Evolutionary conservation across 2,797 vertebrate species (phyloP), one percentile per base, ranked within the genome.

Genomic region (Margarornis squamiger): DNA sequence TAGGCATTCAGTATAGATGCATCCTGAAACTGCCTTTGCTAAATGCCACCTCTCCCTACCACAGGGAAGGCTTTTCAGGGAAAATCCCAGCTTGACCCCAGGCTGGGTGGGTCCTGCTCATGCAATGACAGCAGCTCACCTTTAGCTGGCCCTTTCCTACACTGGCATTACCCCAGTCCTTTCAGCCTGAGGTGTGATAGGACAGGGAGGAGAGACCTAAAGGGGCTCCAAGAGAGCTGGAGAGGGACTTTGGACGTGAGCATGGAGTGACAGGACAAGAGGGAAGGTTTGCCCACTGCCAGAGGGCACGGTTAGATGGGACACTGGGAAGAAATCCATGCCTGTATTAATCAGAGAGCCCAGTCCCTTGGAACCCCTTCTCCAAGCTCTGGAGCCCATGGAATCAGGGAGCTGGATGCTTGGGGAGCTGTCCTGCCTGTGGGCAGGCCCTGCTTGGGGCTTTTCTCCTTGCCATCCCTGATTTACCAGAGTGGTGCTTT

Each of bases 391-490:
- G 20, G 67, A 45, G 6, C 26, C 29, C 10, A 10, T 1, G 16
- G 52, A 65, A 20, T 1, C 8, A 20, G 19, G 55, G 51, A 78
- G 29, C 27, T 30, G 3, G 11, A 22, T 7, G 22, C 21, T 21
- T 38, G 29, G 30, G 43, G 19, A 2, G 1, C 66, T 4, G 1
- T 57, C 49, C 54, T 55, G 55, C n/a, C 61, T 30, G 51, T 0
- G 0, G 68, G 32, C 14, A 18, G 73, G 70, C 26, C 76, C 54
- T 5, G 23, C 39, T 26, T 1, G 0, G 45, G 30, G 10, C 24
- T 57, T 61, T 70, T 61, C 46, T 62, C 59, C 39, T 82, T 26
- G 7, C 43, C 81, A 30, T 14, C 61, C 62, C 24, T 27, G 92
- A 87, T 67, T 84, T 75, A 74, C 43, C 67, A 49, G 49, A 92